Base-by-base conservation (phyloP, 1,140 invertebrate genomes). In the Atopsyche davidsoni region DNA sequence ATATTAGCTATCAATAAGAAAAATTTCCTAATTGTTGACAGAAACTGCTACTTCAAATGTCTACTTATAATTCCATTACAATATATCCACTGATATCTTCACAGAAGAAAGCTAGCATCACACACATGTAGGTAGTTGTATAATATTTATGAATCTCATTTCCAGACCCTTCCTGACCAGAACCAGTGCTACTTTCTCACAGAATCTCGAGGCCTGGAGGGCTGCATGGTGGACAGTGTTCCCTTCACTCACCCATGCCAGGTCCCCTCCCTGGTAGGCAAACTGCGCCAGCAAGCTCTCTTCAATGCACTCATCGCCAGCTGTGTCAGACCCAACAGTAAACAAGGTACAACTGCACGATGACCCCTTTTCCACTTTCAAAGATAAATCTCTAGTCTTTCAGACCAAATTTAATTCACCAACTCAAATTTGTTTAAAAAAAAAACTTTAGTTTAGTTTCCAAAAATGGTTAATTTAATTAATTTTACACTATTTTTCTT, bases 211-310 rank as follows among this genome's bases (percentile, higher is more conserved):
- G 80, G 79, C 10, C 76, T 96, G 68, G 80, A 86, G 39, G 92
- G 89, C 2, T 82, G 89, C 22, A 65, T 92, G 59, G 82, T 96
- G 13, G 77, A 78, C 14, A 85, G 81, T 44, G 85, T 98, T 50
- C 89, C 92, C 0, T 96, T 96, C 65, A 93, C 89, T 2, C 92
- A 96, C 73, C 93, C 93, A 2, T 85, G 86, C 4, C 89, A 95
- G 64, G 90, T 97, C n/a, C 84, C 92, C 11, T 81, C 85, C 59
- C 88, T 98, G 48, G 76, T 98, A 6, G 79, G 82, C 18, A 81
- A 81, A 54, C 75, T 98, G 2, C 73, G 94, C 13, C 90, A 95
- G 62, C 93, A 97, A 71, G 84, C 90, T 3, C 74, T 95, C 1
- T 96, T 96, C 66, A 97, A 96, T 69, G 82, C 87, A 3, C 75